phyloP scores from a whole-genome alignment of 2,797 vertebrate species.

The Muscicapa striata region DNA sequence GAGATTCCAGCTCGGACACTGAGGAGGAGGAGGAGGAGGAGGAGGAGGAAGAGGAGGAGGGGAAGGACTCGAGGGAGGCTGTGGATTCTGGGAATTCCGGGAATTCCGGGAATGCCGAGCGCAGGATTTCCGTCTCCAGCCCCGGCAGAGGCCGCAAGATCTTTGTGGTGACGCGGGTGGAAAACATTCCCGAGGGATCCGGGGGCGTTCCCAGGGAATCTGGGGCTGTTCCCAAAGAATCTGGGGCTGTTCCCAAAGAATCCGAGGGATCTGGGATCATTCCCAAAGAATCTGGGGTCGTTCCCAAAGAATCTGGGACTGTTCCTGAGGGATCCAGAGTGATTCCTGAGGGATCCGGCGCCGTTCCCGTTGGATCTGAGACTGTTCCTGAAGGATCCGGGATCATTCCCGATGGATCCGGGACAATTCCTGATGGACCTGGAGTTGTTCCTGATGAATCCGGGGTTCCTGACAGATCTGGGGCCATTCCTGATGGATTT shows the following conservation, averaged over 20 bases:
- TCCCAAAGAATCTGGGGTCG: rapidly evolving
- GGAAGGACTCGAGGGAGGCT: background rate
- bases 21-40: background rate
- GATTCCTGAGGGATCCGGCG: rapidly evolving
- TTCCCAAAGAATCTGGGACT: too few relatives aligned
- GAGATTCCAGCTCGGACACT: slow-evolving; percentile 85
- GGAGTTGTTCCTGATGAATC: rapidly evolving
- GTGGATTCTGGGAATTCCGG: background rate
- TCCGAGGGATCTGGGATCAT: rapidly evolving
- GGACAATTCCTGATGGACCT: too few relatives aligned
- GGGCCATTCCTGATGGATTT: rapidly evolving
- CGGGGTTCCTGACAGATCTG: rapidly evolving
- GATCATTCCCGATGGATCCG: too few relatives aligned
- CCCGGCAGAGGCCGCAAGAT: slow-evolving; percentile 92
- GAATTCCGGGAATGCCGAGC: background rate
- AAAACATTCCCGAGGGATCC: slow-evolving; percentile 76
- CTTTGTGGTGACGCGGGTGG: slow-evolving; percentile 94
- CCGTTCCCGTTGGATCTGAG: too few relatives aligned
- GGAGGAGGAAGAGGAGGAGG: too few relatives aligned
- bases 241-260: background rate
- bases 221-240: rapidly evolving
- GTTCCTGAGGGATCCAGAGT: background rate
- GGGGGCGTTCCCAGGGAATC: rapidly evolving
- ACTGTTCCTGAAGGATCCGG: too few relatives aligned
- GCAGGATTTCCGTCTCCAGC: slow-evolving; percentile 90